Evolutionary conservation across 1,140 invertebrate species (phyloP), one percentile per base, ranked within the genome.

Genomic region (Hyphantria cunea): DNA sequence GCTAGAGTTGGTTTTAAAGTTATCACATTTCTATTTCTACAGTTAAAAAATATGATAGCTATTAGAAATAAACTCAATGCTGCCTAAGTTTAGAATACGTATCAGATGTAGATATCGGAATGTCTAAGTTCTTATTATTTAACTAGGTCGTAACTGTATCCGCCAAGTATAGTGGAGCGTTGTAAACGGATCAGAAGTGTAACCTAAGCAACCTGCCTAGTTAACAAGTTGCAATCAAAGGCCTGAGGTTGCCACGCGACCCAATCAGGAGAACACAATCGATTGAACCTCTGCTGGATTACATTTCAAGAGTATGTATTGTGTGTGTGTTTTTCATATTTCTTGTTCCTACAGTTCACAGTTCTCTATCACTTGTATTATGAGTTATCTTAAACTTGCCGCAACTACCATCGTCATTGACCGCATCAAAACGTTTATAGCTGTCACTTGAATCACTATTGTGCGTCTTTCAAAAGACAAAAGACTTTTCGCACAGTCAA

Each of bases 101-200:
- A 49, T 34, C 47, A 49, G 44, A 59, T 49, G 17, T 49, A 48
- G 42, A 12, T 13, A 12, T 44, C 42, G 5, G 12, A 44, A 7
- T 7, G 47, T 59, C 32, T 59, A 39, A 59, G 55, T 59, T 53
- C 49, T 45, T 58, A 64, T 55, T 55, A 64, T 47, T 41, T 64
- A 58, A 61, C 56, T 62, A 44, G 53, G 52, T 62, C 53, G 56
- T 37, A 67, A 58, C 53, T 47, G 17, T 53, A 68, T 63, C 59
- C 39, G 33, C 34, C 42, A 52, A 49, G 51, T 66, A 37, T 44
- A 55, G 33, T 60, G 44, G 42, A 66, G 47, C 51, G 42, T 25
- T 59, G 54, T 55, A 51, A 68, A 63, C 44, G 32, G 12, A 62
- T 62, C 47, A 58, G 37, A 14, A 48, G 49, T n/a, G n/a, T 66